Conservation (phyloP, 2,888 invertebrate genomes). For the Crioceris asparagi region DNA sequence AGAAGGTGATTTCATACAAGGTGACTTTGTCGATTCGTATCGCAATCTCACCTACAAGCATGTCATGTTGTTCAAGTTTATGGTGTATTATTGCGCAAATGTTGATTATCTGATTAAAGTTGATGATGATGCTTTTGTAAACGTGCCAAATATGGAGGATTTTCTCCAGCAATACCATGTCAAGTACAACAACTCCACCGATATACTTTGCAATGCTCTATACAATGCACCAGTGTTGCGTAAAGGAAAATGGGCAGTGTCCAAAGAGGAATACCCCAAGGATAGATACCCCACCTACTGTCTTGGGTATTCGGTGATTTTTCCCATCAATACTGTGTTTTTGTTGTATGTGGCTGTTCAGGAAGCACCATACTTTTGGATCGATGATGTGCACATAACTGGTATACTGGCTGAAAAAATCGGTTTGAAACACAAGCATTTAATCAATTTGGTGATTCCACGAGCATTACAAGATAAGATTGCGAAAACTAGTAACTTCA, state of each 20-base stretch:
- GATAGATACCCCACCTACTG: slow-evolving; percentile 62
- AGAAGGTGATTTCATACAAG: slow-evolving; percentile 66
- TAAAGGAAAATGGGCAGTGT: slow-evolving; percentile 47
- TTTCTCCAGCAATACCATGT: neutral
- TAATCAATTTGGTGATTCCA: too few species aligned
- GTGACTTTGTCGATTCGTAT: slow-evolving; percentile 64
- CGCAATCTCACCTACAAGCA: slow-evolving; percentile 75
- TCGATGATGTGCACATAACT: slow-evolving; percentile 60
- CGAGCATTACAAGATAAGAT: too few species aligned
- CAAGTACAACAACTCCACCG: neutral
- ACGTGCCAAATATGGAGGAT: slow-evolving; percentile 47
- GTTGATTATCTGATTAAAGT: slow-evolving; percentile 55
- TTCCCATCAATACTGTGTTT: slow-evolving; percentile 44
- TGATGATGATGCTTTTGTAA: slow-evolving; percentile 66
- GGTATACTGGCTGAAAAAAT: slow-evolving; percentile 47
- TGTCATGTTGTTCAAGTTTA: slow-evolving; percentile 69
- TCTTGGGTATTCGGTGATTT: slow-evolving; percentile 53
- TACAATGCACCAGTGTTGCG: neutral
- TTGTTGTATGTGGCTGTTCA: slow-evolving; percentile 44
- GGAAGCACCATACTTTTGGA: slow-evolving; percentile 52
- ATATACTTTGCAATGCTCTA: neutral
- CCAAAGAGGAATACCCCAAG: slow-evolving; percentile 50
- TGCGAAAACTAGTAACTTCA: too few species aligned
- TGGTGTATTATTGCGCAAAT: slow-evolving; percentile 52
- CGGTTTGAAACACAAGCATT: slow-evolving; percentile 39